phyloP scores from a whole-genome alignment of 2,888 invertebrate genomes.

The Diachrysia chrysitis region DNA sequence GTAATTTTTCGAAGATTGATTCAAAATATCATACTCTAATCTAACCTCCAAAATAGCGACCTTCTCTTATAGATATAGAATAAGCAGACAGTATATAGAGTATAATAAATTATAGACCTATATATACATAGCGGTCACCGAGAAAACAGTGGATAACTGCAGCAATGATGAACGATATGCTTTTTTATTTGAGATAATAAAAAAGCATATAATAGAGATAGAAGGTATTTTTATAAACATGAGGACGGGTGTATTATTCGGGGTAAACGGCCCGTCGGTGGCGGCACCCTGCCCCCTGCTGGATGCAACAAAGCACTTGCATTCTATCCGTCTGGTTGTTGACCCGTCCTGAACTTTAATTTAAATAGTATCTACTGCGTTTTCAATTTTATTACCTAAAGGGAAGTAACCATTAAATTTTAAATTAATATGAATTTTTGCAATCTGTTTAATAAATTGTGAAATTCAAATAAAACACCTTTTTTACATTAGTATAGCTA shows the following conservation, averaged over 20 bases:
- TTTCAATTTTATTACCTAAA: slow-evolving; percentile 8
- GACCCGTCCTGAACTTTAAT: slow-evolving; percentile 68
- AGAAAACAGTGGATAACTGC: slow-evolving; percentile 9
- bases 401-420: no score
- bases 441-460: no score
- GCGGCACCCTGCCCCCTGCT: slow-evolving; percentile 48
- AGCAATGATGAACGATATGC: slow-evolving; percentile 19
- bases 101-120: no score
- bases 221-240: slow-evolving; percentile 23
- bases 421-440: no score
- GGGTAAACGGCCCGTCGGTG: slow-evolving; percentile 77
- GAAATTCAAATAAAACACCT: no score
- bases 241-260: slow-evolving; percentile 49
- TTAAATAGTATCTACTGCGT: slow-evolving; percentile 34
- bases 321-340: slow-evolving; percentile 82
- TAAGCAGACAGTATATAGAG: no score
- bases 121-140: no score
- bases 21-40: no score
- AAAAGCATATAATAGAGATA: slow-evolving; percentile 11
- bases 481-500: no score
- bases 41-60: no score
- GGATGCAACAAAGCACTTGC: slow-evolving; percentile 75
- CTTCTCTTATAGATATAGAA: no score
- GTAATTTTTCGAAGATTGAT: no score
- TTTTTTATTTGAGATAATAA: slow-evolving; percentile 10